Percentiles rank a stretch among this genome's conserved stretches.
phyloP scores from a whole-genome alignment of 2,797 vertebrate genomes.

The Tokudaia tokunoshimensis region DNA sequence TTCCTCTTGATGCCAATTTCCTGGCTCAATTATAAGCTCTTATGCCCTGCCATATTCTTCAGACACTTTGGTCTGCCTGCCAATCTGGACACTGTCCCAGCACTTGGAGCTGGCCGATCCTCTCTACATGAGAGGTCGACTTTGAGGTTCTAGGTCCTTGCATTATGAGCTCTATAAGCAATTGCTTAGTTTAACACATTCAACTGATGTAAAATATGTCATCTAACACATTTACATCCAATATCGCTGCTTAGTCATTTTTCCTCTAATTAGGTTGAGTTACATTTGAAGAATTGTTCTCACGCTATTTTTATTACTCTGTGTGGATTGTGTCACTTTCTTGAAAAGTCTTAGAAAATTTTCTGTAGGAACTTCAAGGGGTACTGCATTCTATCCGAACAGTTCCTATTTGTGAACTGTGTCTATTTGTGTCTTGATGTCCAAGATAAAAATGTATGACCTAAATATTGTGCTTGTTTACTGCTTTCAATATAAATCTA shows the following conservation, averaged over 20 bases:
- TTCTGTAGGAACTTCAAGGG: slow-evolving; percentile 23
- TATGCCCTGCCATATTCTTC: not conserved
- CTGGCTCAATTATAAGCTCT: slow-evolving; percentile 2
- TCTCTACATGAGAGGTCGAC: not conserved
- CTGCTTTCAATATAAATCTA: not conserved
- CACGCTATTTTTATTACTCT: slow-evolving; percentile 16
- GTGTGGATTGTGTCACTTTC: not conserved
- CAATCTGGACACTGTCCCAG: not conserved
- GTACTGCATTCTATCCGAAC: not conserved
- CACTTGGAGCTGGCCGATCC: not conserved
- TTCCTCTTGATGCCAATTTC: not conserved
- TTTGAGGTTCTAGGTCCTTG: slow-evolving; percentile 6
- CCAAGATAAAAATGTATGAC: not conserved
- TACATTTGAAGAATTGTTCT: slow-evolving; percentile 28
- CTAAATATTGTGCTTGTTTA: slow-evolving; percentile 38
- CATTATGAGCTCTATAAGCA: not conserved
- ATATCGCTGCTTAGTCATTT: slow-evolving; percentile 16
- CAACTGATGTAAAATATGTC: slow-evolving; percentile 16
- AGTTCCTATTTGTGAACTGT: slow-evolving; percentile 16
- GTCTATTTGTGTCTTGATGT: slow-evolving; percentile 34
- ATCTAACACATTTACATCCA: slow-evolving; percentile 39
- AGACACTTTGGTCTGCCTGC: slow-evolving; percentile 9
- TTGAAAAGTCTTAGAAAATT: slow-evolving; percentile 51
- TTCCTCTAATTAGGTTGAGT: not conserved
- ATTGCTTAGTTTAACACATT: not conserved